These are phyloP conservation scores for Aerospiza tachiro DNA, from an alignment of 2,797 vertebrate genomes.

Conservation along the genomic window DNA sequence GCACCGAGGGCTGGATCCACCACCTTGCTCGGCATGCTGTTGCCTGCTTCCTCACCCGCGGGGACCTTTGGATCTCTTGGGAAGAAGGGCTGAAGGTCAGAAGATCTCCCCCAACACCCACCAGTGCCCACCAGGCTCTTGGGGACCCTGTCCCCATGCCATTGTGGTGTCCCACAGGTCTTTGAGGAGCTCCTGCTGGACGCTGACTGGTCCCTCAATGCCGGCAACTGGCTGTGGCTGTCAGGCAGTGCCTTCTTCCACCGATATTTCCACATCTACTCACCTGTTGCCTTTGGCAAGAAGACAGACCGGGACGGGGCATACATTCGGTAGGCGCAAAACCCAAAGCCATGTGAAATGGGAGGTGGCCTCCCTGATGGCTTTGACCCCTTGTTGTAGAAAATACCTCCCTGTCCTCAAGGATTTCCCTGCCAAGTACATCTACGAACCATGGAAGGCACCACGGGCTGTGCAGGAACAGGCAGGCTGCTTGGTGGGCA, in stretches of 20 bases:
- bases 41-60: conserved; percentile 79
- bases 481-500: conserved; percentile 79
- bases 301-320: conserved; percentile 77
- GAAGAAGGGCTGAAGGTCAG: conserved; percentile 79
- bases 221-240: conserved; percentile 82
- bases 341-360: fast-evolving
- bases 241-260: conserved; percentile 82
- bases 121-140: not conserved
- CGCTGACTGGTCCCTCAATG: conserved; percentile 78
- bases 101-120: not conserved
- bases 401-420: conserved; percentile 80
- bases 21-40: conserved; percentile 79
- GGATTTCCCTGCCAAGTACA: conserved; percentile 75
- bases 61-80: conserved; percentile 81
- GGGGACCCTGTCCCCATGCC: not conserved
- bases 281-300: conserved; percentile 76
- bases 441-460: conserved; percentile 81
- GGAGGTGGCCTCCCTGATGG: fast-evolving
- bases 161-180: conserved; percentile 45
- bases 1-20: conserved; percentile 80
- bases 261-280: conserved; percentile 78
- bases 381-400: not conserved
- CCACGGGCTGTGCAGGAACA: conserved; percentile 73
- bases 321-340: conserved; percentile 74
- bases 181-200: conserved; percentile 81